Base-by-base conservation (phyloP, 2,797 vertebrate genomes). In the Florisuga fusca region DNA sequence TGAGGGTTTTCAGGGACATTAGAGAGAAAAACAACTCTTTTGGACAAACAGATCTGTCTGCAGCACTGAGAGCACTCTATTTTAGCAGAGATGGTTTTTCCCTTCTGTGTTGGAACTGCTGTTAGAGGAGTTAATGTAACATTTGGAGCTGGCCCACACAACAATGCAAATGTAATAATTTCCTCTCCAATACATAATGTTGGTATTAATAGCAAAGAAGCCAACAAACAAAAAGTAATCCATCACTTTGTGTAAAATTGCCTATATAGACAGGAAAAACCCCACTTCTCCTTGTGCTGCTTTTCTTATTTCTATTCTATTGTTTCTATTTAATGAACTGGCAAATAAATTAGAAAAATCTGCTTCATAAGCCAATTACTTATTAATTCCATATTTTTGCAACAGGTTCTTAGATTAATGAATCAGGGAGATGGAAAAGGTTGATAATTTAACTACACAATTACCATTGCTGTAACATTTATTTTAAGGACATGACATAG, bases 361-460 rank as follows among this genome's bases (percentile, higher is more conserved):
- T 53, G 86, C 31, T 93, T 94, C 90, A 87, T 87, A 89, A 90
- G 57, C 66, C 68, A 58, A 43, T 79, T 93, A 54, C 91, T 95
- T 96, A 96, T 97, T 96, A 96, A 97, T 96, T 96, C 73, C 59
- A 29, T 88, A 91, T 97, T 96, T 96, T 88, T 84, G 82, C 93
- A 92, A 59, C 73, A 77, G 85, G 75, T 94, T 59, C 64, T 85
- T 89, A 89, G 93, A 92, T 93, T 93, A 97, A 96, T 97, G 94
- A 96, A 92, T 97, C 93, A 93, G 75, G 75, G 91, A 93, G 89
- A 96, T 94, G 88, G 95, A 95, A 87, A 94, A 94, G 93, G 26
- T 73, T 76, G 63, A 63, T 95, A 93, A 95, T 96, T 91, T 97
- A 97, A 96, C 97, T 97, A 94, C 80, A 92, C 83, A 89, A 92